These are phyloP conservation scores for Oligia strigilis DNA, from an alignment of 2,888 invertebrate species.

Conservation along the genomic window DNA sequence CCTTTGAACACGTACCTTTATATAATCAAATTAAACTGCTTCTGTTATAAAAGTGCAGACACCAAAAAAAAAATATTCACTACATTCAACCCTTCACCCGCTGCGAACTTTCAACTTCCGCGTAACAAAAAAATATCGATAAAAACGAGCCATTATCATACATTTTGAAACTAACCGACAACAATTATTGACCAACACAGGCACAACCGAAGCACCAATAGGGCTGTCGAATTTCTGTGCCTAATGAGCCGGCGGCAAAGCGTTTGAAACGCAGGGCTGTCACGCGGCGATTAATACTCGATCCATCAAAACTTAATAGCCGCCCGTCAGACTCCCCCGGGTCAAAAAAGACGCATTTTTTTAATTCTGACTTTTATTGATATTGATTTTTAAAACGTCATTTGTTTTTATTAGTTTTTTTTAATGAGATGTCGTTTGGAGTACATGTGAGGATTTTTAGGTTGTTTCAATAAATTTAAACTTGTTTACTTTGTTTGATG, in stretches of 20 bases:
- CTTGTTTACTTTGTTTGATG: conserved; percentile 5
- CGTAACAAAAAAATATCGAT: conserved; percentile 10
- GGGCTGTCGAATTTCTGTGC: conserved; percentile 66
- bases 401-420: conserved; percentile 52
- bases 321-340: conserved; percentile 59
- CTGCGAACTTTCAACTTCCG: not conserved
- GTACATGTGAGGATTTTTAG: conserved; percentile 20
- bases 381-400: conserved; percentile 66
- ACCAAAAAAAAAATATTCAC: not conserved
- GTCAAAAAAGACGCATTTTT: conserved; percentile 62
- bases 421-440: conserved; percentile 48
- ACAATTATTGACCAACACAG: conserved; percentile 31
- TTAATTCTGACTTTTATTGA: conserved; percentile 68
- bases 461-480: conserved; percentile 12
- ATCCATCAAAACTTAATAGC: conserved; percentile 82
- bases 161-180: conserved; percentile 10
- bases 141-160: not conserved
- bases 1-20: not conserved
- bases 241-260: conserved; percentile 75
- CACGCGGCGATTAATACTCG: conserved; percentile 73
- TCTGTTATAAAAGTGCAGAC: not conserved
- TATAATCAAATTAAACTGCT: no score
- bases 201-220: conserved; percentile 45
- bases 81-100: not conserved
- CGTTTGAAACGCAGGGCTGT: conserved; percentile 80